A percentile compares a stretch with the other conserved stretches of the same genome.
phyloP scores from a whole-genome alignment of 2,113 vertebrate species.

The Limanda limanda region DNA sequence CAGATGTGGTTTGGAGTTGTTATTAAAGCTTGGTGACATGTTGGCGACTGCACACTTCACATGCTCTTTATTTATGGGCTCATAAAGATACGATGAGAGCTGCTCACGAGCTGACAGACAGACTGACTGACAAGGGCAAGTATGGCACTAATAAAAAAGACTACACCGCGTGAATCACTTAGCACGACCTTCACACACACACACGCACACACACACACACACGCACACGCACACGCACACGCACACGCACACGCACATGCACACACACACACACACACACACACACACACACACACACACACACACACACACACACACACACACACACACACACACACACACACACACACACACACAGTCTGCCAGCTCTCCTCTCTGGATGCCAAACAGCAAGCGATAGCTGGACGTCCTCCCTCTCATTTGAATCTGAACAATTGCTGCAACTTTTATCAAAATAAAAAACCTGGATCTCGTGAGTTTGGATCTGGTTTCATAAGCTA shows the following conservation, averaged over 20 bases:
- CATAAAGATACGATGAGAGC: slow-evolving; percentile 50
- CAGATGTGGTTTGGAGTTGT: slow-evolving; percentile 12
- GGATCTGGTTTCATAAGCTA: too few relatives aligned
- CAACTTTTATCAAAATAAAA: slow-evolving; percentile 6
- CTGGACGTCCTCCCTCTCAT: slow-evolving; percentile 46
- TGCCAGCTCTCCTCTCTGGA: slow-evolving; percentile 34
- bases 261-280: slow-evolving; percentile 13
- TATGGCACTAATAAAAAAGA: slow-evolving; percentile 43
- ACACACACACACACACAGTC: slow-evolving; percentile 3
- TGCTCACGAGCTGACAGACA: slow-evolving; percentile 10
- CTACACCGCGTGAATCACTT: slow-evolving; percentile 36
- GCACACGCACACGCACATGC: slow-evolving; percentile 4
- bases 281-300: not conserved
- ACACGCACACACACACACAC: not conserved
- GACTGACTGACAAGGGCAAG: slow-evolving; percentile 45
- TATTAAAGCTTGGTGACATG: slow-evolving; percentile 31
- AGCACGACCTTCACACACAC: slow-evolving; percentile 28
- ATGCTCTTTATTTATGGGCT: slow-evolving; percentile 48
- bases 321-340: too few relatives aligned
- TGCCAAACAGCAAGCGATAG: slow-evolving; percentile 36
- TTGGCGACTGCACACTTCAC: slow-evolving; percentile 35
- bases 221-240: slow-evolving; percentile 14
- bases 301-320: too few relatives aligned
- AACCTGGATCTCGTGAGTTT: too few relatives aligned
- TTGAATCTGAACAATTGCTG: slow-evolving; percentile 58